Evolutionary conservation across 2,888 invertebrate genomes (phyloP), one percentile per base, ranked within the genome.

Genomic region (Mythimna ferrago): DNA sequence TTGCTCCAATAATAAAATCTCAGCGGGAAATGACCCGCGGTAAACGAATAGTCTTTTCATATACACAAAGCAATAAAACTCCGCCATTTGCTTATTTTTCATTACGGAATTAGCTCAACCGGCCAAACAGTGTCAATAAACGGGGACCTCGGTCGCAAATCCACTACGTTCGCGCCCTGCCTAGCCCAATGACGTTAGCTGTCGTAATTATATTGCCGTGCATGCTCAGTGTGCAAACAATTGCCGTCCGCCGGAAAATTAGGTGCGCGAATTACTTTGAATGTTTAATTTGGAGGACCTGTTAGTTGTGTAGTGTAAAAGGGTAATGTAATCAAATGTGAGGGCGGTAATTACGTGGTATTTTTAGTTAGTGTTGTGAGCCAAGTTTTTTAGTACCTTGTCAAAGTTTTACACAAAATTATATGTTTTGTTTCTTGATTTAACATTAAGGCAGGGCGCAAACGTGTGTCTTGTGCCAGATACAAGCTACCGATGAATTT

Each of bases 251-350:
- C 57, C 69, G 71, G 78, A 76, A 80, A 86, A 87, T 87, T 87
- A 86, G 82, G 78, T 83, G 77, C 71, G 69, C 83, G 80, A 85
- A 83, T 86, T 87, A 86, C 85, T 80, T 87, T 77, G 80, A 80
- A 79, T 76, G 83, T 80, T 82, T 83, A 80, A 85, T 85, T 86
- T 76, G 60, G 76, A 35, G 66, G 61, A 66, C 61, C 53, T 56
- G 70, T 66, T 81, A 71, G 71, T 62, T 81, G 56, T 74, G 58
- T 81, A 70, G 80, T 76, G 56, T 66, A 66, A 69, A 64, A 51
- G 51, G 53, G 58, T 32, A 66, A 78, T 74, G 78, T 83, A 73
- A 77, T 80, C 67, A 66, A 70, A 73, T 61, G 38, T n/a, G 48
- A 61, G 48, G 35, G 7, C 6, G 21, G 63, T 53, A 56, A 65